A percentile compares a stretch with the other conserved stretches of the same genome.
Evolutionary conservation across 2,113 vertebrate genomes (phyloP).

Genomic region (Euleptes europaea): DNA sequence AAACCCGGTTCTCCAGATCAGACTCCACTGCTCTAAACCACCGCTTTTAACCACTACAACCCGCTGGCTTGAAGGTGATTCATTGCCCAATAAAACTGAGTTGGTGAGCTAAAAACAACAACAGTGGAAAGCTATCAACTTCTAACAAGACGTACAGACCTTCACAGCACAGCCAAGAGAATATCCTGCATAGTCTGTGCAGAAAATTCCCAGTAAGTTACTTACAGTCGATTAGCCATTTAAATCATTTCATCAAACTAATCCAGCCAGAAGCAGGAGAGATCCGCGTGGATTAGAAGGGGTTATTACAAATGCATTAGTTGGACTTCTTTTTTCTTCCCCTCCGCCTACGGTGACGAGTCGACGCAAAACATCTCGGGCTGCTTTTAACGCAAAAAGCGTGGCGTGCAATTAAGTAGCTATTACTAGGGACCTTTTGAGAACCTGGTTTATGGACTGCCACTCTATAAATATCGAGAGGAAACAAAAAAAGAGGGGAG

Average conservation of each 20-base stretch:
- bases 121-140: not conserved
- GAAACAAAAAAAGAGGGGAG: too few species aligned
- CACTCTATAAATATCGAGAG: slow-evolving; percentile 49
- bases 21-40: too few species aligned
- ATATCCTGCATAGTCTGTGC: slow-evolving; percentile 27
- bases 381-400: slow-evolving; percentile 38
- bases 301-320: slow-evolving; percentile 47
- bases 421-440: slow-evolving; percentile 50
- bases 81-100: not conserved
- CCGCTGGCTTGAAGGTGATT: too few species aligned
- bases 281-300: slow-evolving; percentile 41
- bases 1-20: too few species aligned
- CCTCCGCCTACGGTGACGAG: slow-evolving; percentile 38
- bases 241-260: slow-evolving; percentile 49
- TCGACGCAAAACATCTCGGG: not conserved
- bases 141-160: not conserved
- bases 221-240: not conserved
- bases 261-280: slow-evolving; percentile 48
- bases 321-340: not conserved
- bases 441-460: slow-evolving; percentile 57
- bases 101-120: not conserved
- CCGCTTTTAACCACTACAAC: too few species aligned
- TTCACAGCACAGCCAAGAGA: slow-evolving; percentile 35
- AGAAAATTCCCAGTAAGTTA: slow-evolving; percentile 35
- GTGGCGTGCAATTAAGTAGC: slow-evolving; percentile 62